Conservation (phyloP, 64 coral and sea anemone species). For the Platygyra sinensis region DNA sequence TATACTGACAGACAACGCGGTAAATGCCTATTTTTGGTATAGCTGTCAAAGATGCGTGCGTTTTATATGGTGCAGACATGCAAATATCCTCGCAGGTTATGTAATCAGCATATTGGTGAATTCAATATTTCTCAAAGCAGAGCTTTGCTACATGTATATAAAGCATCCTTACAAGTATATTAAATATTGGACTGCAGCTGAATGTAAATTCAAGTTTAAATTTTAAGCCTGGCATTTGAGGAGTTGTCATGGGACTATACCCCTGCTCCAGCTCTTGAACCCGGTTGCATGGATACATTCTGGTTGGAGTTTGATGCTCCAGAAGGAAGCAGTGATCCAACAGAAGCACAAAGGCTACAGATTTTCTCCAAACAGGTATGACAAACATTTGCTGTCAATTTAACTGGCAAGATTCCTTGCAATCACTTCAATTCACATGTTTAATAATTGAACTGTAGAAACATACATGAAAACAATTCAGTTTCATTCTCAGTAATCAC, state of each 20-base stretch:
- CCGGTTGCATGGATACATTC: slow-evolving; percentile 80
- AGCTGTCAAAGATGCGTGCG: neutral
- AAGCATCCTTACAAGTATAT: neutral
- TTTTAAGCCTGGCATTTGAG: slow-evolving; percentile 65
- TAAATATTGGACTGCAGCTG: neutral
- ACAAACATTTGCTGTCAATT: neutral
- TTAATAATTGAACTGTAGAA: too few relatives aligned
- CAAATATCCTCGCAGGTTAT: neutral
- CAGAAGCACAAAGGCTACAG: slow-evolving; percentile 73
- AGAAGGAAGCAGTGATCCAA: slow-evolving; percentile 10
- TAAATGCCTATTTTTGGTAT: neutral
- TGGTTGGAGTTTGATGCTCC: slow-evolving; percentile 87
- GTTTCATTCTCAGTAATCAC: too few relatives aligned
- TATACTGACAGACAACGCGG: neutral
- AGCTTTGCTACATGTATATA: neutral
- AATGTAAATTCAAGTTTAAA: neutral
- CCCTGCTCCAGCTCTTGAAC: slow-evolving; percentile 53
- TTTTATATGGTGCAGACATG: too few relatives aligned
- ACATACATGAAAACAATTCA: too few relatives aligned
- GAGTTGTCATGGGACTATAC: slow-evolving; percentile 92
- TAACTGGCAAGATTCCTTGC: too few relatives aligned
- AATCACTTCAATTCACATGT: too few relatives aligned
- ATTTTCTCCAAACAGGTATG: slow-evolving; percentile 88
- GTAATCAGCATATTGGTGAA: neutral
- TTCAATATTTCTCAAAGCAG: neutral